Base-by-base conservation (phyloP, 2,888 invertebrate species). In the Drosophila conformis region DNA sequence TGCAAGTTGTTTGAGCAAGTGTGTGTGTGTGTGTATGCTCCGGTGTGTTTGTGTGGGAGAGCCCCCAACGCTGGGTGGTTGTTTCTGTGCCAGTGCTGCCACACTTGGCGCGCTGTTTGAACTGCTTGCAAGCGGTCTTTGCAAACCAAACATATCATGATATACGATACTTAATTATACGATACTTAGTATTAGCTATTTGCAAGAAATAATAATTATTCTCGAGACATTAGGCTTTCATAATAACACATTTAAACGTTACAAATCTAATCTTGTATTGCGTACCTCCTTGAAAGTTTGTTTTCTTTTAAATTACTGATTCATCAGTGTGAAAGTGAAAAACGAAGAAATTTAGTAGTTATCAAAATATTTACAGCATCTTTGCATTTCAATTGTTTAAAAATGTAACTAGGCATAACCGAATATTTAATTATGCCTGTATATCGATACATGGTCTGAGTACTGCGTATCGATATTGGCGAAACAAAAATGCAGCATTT, bases 21-120 rank as follows among this genome's bases (percentile, higher is more conserved):
- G 63, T 48, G 27, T 58, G 13, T 51, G 21, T n/a, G 46, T 46
- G 53, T 56, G 46, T 35, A 15, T 15, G 38, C 27, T 29, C 33
- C 40, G 60, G 58, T 59, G 48, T 61, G 56, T 36, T 53, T 66
- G 49, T 52, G 74, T 81, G 73, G 78, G 82, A 68, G 82, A 81
- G 68, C 61, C 49, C 65, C 61, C 82, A 73, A 42, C 33, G n/a
- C 53, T 73, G 74, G 79, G 78, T 79, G 78, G 78, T 78, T 82
- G 79, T 78, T 79, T 78, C 33, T 73, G 48, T 56, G 49, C 33
- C 62, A 82, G 74, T 60, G 82, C 60, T 67, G 51, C 75, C 82
- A 79, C 42, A 62, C 38, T 61, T 62, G 73, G 67, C 78, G 77
- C 73, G 64, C 18, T 1, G 27, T 72, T 78, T 72, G 40, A 74